These are phyloP conservation scores for Echinometra lucunter DNA, from an alignment of 53 echinoderm and acorn worm genomes.

Conservation along the genomic window DNA sequence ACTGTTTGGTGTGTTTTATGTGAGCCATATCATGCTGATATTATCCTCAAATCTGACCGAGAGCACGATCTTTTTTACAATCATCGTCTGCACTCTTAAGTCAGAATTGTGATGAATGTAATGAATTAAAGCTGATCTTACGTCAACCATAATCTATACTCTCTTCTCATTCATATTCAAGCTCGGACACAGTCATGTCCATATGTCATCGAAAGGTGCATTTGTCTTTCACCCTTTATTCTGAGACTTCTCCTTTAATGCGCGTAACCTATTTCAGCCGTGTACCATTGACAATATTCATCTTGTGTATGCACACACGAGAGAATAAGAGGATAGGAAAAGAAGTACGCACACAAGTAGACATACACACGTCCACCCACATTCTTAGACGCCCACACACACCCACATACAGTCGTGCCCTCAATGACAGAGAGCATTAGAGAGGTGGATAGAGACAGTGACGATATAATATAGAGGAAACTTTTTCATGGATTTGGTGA, in stretches of 20 bases:
- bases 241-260: neutral
- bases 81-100: neutral
- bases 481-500: too few species aligned
- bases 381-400: neutral
- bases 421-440: neutral
- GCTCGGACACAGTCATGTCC: neutral
- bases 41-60: neutral
- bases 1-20: neutral
- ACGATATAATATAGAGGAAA: neutral
- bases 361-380: neutral
- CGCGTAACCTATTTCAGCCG: neutral
- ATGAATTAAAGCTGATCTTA: neutral
- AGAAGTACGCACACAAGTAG: neutral
- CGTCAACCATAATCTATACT: neutral
- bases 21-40: neutral
- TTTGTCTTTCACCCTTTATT: neutral
- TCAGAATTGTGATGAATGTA: neutral
- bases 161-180: conserved; percentile 30
- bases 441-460: neutral
- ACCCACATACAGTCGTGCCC: neutral
- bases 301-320: too few species aligned
- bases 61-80: neutral
- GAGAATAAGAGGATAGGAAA: neutral
- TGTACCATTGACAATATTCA: neutral
- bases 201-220: neutral